Evolutionary conservation across 2,888 invertebrate genomes (phyloP).

Genomic region (Drosophila diplacantha): DNA sequence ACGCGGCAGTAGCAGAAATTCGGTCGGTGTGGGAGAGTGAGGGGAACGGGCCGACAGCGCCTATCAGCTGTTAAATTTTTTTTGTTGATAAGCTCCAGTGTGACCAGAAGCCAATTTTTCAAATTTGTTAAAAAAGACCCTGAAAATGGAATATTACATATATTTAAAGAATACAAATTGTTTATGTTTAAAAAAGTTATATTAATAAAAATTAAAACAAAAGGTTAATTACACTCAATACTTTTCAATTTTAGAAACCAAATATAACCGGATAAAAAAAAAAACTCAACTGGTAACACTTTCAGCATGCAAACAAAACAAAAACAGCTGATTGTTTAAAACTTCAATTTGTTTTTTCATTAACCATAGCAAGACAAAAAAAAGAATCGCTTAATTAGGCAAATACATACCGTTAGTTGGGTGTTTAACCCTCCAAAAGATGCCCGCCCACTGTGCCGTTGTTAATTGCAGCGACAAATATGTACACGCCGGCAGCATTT

Average conservation of each 20-base stretch:
- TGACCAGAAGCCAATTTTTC: slow-evolving; percentile 4
- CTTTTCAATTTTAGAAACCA: background rate
- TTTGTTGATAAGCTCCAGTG: slow-evolving; percentile 26
- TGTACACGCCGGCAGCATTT: slow-evolving; percentile 74
- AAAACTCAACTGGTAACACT: background rate
- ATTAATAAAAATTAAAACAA: background rate
- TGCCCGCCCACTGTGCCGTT: slow-evolving; percentile 77
- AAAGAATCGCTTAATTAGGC: background rate
- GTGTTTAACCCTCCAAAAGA: slow-evolving; percentile 26
- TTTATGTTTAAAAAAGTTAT: background rate
- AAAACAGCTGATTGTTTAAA: slow-evolving; percentile 16
- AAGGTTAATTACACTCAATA: background rate
- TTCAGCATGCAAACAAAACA: slow-evolving; percentile 1
- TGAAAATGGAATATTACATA: background rate
- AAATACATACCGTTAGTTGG: background rate
- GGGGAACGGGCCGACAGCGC: background rate
- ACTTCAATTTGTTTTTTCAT: background rate
- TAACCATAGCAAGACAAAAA: slow-evolving; percentile 4
- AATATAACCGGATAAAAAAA: background rate
- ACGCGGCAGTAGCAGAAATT: background rate
- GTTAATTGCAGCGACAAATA: slow-evolving; percentile 76
- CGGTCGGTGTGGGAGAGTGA: background rate
- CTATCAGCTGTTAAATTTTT: slow-evolving; percentile 33
- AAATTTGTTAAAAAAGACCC: background rate
- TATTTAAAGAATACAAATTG: background rate